Evolutionary conservation across 2,888 invertebrate species (phyloP), one percentile per base, ranked within the genome.

Genomic region (Drosophila colorata): DNA sequence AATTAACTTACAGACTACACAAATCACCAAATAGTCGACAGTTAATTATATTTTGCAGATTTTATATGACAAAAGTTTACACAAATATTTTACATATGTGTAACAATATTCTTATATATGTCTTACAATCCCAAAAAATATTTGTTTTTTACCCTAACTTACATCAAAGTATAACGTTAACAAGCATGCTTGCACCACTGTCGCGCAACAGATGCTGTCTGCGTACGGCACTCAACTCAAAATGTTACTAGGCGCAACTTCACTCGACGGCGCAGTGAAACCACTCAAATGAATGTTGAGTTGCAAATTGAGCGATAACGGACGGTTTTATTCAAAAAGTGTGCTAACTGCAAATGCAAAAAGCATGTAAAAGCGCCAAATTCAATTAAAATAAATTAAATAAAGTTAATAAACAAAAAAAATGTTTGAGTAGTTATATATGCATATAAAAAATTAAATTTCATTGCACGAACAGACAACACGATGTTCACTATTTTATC

Each of bases 171-270:
- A 13, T 13, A 13, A 13, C 25, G 2, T 20, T 7, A 28, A 31
- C n/a, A 31, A 33, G 14, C 2, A 11, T 16, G 2, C 43, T 33
- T 13, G n/a, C 31, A 28, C 67, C 74, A 74, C 67, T 56, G 74
- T 74, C 31, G 56, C 58, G 74, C 74, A 74, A 74, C 71, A 74
- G 74, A 37, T 74, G 74, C 60, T 18, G 38, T 35, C 31, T 31
- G n/a, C 18, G 7, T 47, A 47, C 47, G 31, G 56, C 56, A 69
- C 56, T 57, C 59, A 38, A 69, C 69, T 74, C 60, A 55, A 51
- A 33, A 46, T 49, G 25, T 1, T 25, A 35, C 48, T 44, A 52
- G 35, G 13, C 8, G 37, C 44, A 56, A 41, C 43, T 59, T 7
- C 38, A 56, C 64, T 72, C 69, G 40, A 35, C 16, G 33, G 14